These are phyloP conservation scores for Diadumene lineata DNA, from an alignment of 92 coral and sea anemone species.

Conservation along the genomic window DNA sequence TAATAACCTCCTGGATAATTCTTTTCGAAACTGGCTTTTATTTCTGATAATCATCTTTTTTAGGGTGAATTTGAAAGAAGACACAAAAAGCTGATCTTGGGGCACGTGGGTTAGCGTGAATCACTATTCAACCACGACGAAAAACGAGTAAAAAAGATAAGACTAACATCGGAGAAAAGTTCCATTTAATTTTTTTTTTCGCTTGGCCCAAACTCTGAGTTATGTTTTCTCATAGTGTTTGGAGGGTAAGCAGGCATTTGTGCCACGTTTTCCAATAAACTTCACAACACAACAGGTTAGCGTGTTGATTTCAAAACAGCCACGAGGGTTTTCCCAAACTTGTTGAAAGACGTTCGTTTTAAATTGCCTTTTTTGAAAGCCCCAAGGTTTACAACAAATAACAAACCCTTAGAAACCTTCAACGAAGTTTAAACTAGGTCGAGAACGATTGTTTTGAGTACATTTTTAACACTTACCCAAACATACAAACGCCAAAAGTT, in stretches of 20 bases:
- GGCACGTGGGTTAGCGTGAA: slow-evolving; percentile 6
- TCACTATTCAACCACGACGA: not conserved
- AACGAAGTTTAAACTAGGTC: not conserved
- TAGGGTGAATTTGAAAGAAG: not conserved
- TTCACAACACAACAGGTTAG: slow-evolving; percentile 8
- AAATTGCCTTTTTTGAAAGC: not conserved
- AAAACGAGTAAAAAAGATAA: not conserved
- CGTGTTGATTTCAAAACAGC: not conserved
- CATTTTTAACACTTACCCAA: slow-evolving; percentile 66
- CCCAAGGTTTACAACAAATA: not conserved
- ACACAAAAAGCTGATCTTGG: not conserved
- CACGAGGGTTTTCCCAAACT: not conserved
- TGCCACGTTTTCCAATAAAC: slow-evolving; percentile 17
- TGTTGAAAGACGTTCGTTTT: not conserved
- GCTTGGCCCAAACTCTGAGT: not conserved
- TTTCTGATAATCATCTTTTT: not conserved
- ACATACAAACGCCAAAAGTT: slow-evolving; percentile 85
- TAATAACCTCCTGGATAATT: no score
- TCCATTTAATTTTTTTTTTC: not conserved
- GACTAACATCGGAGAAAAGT: not conserved
- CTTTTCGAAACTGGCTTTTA: not conserved
- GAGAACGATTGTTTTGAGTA: not conserved
- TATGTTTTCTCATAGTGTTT: not conserved
- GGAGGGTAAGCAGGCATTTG: not conserved
- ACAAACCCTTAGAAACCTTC: not conserved